phyloP scores from a whole-genome alignment of 2,888 invertebrate species.

The Penaeus monodon region DNA sequence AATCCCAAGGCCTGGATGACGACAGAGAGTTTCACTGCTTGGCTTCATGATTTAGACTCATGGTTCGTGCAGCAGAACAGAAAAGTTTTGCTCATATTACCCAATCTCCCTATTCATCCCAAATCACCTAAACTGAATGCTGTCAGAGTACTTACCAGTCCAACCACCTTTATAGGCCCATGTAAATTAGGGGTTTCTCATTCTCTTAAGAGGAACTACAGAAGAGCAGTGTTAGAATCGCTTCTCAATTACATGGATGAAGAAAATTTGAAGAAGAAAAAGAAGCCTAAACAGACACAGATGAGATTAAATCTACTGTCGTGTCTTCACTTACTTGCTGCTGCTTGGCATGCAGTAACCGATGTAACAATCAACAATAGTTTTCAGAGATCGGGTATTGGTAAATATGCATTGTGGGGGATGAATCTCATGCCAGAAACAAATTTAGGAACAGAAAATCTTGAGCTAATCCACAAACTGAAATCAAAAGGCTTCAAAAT shows the following conservation, averaged over 20 bases:
- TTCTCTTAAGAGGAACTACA: slow-evolving; percentile 60
- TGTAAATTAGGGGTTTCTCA: slow-evolving; percentile 59
- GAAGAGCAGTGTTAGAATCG: slow-evolving; percentile 55
- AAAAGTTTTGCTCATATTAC: slow-evolving; percentile 58
- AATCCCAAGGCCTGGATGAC: slow-evolving; percentile 65
- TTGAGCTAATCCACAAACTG: slow-evolving; percentile 59
- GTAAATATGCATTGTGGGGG: slow-evolving; percentile 60
- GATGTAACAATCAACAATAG: slow-evolving; percentile 57
- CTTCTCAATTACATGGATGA: slow-evolving; percentile 56
- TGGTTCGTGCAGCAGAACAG: slow-evolving; percentile 61
- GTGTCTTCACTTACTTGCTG: slow-evolving; percentile 54
- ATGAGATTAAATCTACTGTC: slow-evolving; percentile 51
- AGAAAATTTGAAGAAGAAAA: slow-evolving; percentile 44
- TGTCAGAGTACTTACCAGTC: slow-evolving; percentile 48
- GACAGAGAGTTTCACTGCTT: slow-evolving; percentile 54
- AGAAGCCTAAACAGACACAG: slow-evolving; percentile 11
- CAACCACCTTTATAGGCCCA: slow-evolving; percentile 54
- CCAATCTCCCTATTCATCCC: slow-evolving; percentile 59
- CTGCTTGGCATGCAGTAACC: slow-evolving; percentile 61
- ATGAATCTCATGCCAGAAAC: slow-evolving; percentile 56
- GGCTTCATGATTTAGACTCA: slow-evolving; percentile 58
- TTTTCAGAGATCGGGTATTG: slow-evolving; percentile 58
- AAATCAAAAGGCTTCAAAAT: slow-evolving; percentile 59
- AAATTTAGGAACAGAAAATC: slow-evolving; percentile 61
- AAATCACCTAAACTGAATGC: slow-evolving; percentile 55